Evolutionary conservation across 2,888 invertebrate genomes (phyloP), one percentile per base, ranked within the genome.

Genomic region (Gymnocheta viridis): DNA sequence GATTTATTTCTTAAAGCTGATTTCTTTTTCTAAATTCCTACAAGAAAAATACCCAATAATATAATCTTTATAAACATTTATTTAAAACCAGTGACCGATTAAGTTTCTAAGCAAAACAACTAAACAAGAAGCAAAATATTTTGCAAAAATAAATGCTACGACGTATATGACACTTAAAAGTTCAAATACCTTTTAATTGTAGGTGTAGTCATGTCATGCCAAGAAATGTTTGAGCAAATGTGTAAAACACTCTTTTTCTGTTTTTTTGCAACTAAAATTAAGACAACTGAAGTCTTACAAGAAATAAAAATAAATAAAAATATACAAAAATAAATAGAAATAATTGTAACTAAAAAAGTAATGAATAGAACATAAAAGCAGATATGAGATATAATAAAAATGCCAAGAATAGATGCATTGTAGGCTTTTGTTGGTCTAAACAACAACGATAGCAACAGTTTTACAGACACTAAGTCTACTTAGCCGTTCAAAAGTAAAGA

Each of bases 131-230:
- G 29, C n/a, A 51, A 22, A 44, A 64, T 22, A 12, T 62, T 56
- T 60, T 19, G 32, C 14, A 38, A 62, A 62, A n/a, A 38, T 17
- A 38, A 10, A 19, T 35, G 7, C 14, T 27, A 4, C 4, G 9
- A 32, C 17, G 60, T 67, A 60, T 83, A 81, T 84, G 72, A 77
- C 73, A 84, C 76, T 78, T 81, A 49, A 81, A 64, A 81, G 84
- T 84, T 84, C 84, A 84, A 62, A 81, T 69, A 84, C 81, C 84
- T 84, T 78, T 77, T 74, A 49, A 67, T 77, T 82, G 60, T 44
- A 19, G 58, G 29, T 56, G 32, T 29, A 54, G 24, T 19, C 47
- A 38, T n/a, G 32, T 27, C 47, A 58, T n/a, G 49, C 0, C 44
- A 73, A 38, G 19, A 69, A 73, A 41, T 22, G 29, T 38, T 60